phyloP scores from a whole-genome alignment of 37 sponge, comb jelly and placozoan species.

The Diacarnus erythraeanus region DNA sequence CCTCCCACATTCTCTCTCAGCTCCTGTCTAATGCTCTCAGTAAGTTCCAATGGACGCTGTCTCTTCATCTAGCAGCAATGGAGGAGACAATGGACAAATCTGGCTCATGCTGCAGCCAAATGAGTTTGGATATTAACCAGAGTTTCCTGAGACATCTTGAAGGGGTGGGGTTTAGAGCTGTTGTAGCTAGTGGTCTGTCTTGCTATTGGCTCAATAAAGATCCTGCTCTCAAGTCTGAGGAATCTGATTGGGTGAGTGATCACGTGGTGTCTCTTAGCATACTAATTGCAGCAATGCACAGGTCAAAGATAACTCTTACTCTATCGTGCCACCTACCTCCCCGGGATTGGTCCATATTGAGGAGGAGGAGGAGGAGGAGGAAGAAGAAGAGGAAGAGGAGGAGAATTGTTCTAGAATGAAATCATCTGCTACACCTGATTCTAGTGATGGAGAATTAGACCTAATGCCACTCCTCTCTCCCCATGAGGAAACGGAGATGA shows the following conservation, averaged over 20 bases:
- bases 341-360: too few relatives aligned
- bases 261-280: too few relatives aligned
- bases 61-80: background rate
- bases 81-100: background rate
- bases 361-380: background rate
- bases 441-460: slow-evolving; percentile 2
- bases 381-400: background rate
- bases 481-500: background rate
- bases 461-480: slow-evolving; percentile 7
- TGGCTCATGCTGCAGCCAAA: background rate
- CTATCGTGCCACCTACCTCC: too few relatives aligned
- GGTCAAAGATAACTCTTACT: too few relatives aligned
- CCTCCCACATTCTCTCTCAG: slow-evolving; percentile 14
- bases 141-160: background rate
- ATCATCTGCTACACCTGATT: background rate
- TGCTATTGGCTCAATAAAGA: slow-evolving; percentile 24
- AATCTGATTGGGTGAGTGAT: background rate
- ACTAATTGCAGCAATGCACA: too few relatives aligned
- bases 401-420: background rate
- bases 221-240: background rate
- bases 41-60: background rate
- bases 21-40: slow-evolving; percentile 21
- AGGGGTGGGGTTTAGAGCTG: slow-evolving; percentile 17
- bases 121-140: slow-evolving; percentile 1
- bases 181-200: background rate